Evolutionary conservation across 2,113 vertebrate species (phyloP), one percentile per base, ranked within the genome.

Genomic region (Parotia lawesii): DNA sequence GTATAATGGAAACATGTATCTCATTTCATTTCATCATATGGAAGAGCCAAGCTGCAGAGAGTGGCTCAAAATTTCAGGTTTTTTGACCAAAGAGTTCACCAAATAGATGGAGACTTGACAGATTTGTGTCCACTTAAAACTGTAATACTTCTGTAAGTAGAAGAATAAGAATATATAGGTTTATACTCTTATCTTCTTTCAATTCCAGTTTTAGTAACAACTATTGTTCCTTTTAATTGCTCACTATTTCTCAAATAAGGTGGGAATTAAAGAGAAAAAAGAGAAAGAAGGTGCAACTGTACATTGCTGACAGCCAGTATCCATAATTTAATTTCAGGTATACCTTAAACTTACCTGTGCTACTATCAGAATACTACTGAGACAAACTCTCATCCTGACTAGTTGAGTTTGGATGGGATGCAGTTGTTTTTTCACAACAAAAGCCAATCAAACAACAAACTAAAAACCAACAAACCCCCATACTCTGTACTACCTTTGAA

Each of bases 111-210:
- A 62, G 22, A 53, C 5, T 42, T 38, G 17, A 57, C 25, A 70
- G 40, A 61, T 13, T 48, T 48, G 21, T 35, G 61, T 60, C 29
- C 27, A 51, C 16, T 65, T 58, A 10, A 15, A 77, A n/a, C 14
- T 44, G 15, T 5, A 42, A 50, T 22, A n/a, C 25, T 47, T 60
- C 31, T 27, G 0, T 6, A 47, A 57, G 20, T 5, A 72, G 19
- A 71, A 71, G 12, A 70, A 69, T 1, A 3, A 70, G 18, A n/a
- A 66, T 9, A 29, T 9, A 23, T 0, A 5, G 19, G 9, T 18
- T 53, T 38, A n/a, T 3, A 54, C 4, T 65, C 62, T 14, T 10
- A 28, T 35, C 22, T 62, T 57, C 3, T 7, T 20, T 6, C 38
- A 54, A 56, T 24, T 84, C 5, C 18, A 50, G 35, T 29, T 76